Conservation (phyloP, 2,888 invertebrate genomes). For the Galerucella pusilla region DNA sequence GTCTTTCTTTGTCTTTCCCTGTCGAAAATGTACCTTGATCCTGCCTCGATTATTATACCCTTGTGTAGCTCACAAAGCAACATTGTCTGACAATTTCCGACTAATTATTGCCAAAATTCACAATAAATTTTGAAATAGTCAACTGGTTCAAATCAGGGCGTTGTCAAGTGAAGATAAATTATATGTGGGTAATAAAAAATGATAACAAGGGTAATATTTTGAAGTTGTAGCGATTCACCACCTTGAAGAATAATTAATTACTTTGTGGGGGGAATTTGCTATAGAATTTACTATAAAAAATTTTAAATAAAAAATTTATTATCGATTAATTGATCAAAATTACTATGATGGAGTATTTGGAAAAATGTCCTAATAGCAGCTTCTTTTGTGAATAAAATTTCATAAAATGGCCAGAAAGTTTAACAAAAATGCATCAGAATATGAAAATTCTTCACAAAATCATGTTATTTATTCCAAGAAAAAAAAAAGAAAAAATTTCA, state of each 20-base stretch:
- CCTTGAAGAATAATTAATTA: no score
- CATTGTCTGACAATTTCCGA: constrained; percentile 40
- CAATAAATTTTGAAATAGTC: constrained; percentile 32
- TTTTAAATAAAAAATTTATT: no score
- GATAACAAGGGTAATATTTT: background rate
- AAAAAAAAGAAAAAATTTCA: no score
- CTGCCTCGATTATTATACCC: constrained; percentile 38
- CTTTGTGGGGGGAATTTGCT: no score
- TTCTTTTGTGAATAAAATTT: no score
- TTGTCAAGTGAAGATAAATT: constrained; percentile 27
- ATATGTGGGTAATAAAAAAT: background rate
- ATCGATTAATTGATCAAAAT: no score
- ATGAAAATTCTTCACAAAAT: no score
- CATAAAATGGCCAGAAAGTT: no score
- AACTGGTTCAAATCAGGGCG: constrained; percentile 28
- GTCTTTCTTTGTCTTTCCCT: constrained; percentile 42
- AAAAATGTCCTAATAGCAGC: no score
- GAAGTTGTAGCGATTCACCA: background rate
- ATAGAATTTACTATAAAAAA: background rate
- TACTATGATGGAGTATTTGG: no score
- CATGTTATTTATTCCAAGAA: no score
- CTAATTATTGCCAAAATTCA: constrained; percentile 37
- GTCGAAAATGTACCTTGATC: constrained; percentile 42
- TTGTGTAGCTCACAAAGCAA: constrained; percentile 33
- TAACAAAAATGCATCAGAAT: no score